Base-by-base conservation (phyloP, 2,797 vertebrate species). In the Cryptoblepharus egeriae region DNA sequence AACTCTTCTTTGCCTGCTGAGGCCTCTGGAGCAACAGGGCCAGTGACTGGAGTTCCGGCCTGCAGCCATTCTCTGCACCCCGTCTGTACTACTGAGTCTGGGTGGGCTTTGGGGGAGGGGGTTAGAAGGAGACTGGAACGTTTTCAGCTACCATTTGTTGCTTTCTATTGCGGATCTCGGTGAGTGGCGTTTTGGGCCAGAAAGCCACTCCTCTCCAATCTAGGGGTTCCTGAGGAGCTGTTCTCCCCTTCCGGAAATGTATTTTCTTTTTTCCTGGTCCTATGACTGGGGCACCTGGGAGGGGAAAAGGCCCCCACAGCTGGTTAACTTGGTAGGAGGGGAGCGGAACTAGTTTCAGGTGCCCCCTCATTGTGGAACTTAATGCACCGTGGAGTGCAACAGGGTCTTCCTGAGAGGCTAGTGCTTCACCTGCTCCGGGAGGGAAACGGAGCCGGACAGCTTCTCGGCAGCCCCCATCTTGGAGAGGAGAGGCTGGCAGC, bases 31-130 rank as follows among this genome's bases (percentile, higher is more conserved):
- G 37, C 63, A 52, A 15, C 15, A 5, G 32, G 8, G 5, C 26
- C 26, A 20, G 7, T 18, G 20, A 57, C 49, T 58, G 76, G 69
- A 30, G 16, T 18, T 12, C 26, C 4, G 61, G 75, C 85, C 85
- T 32, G 75, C 83, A 70, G 67, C 77, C 30, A 1, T 75, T 37
- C 42, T 49, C 70, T 22, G 30, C 18, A 1, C 28, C 2, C 52
- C 52, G 26, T 49, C 73, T 11, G 3, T 63, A 76, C 87, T 85
- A 85, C 86, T 88, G 83, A 85, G 55, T 18, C 24, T 6, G 35
- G 7, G 57, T 24, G 64, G 16, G 16, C 24, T 39, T 18, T 9
- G n/a, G 1, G 8, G 52, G 8, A 35, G 11, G 18, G 55, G 13
- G 42, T 39, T 32, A 39, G 42, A 42, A 13, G n/a, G 42, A 79